A percentile compares a stretch with the other conserved stretches of the same genome.
phyloP scores from a whole-genome alignment of 2,797 vertebrate species.

The Myotis pilosus region DNA sequence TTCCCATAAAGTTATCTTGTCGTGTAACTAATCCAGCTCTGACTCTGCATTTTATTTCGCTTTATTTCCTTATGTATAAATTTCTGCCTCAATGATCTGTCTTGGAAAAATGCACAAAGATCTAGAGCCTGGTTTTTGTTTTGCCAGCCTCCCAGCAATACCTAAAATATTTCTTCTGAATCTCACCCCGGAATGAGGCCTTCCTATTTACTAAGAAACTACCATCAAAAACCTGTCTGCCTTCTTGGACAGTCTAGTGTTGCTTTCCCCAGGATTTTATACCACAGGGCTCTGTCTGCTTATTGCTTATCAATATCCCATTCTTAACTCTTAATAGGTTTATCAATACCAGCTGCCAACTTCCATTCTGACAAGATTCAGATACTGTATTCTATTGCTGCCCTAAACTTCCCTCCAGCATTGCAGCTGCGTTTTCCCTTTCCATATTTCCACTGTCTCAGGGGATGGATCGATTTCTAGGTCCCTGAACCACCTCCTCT shows the following conservation, averaged over 20 bases:
- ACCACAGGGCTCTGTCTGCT: background rate
- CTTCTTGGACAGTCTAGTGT: background rate
- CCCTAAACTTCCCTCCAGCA: background rate
- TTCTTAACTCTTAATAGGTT: background rate
- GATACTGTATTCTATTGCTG: background rate
- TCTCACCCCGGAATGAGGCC: background rate
- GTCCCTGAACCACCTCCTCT: background rate
- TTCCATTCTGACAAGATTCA: background rate
- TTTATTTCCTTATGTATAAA: background rate
- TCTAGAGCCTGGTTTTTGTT: background rate
- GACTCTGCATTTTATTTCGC: background rate
- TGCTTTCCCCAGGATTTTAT: background rate
- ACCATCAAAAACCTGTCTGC: background rate
- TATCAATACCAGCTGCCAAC: background rate
- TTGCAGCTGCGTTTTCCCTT: background rate
- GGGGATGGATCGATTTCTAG: background rate
- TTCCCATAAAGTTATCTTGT: background rate
- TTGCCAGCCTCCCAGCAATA: fast-evolving
- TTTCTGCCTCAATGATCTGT: background rate
- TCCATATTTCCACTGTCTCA: background rate
- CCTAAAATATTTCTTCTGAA: background rate
- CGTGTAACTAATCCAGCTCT: background rate
- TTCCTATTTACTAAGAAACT: background rate
- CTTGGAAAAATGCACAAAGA: background rate
- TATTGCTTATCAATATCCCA: background rate